phyloP scores from a whole-genome alignment of 2,797 vertebrate species.

The Galaxias olidus region DNA sequence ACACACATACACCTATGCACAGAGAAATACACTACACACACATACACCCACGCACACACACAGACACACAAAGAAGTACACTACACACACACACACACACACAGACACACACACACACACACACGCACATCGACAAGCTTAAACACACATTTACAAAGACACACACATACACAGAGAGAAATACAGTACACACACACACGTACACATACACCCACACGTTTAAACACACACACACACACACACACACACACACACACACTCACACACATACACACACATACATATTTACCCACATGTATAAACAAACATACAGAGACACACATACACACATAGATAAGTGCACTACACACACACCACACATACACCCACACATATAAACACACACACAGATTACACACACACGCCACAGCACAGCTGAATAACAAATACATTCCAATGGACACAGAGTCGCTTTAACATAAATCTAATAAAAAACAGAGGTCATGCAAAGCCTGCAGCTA shows the following conservation, averaged over 20 bases:
- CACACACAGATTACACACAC: conserved; percentile 22
- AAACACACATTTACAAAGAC: conserved; percentile 3
- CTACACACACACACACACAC: too few species aligned
- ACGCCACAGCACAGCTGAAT: conserved; percentile 28
- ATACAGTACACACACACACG: conserved; percentile 10
- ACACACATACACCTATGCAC: conserved; percentile 17
- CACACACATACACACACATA: conserved; percentile 28
- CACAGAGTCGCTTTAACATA: conserved; percentile 44
- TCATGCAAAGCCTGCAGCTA: conserved; percentile 64
- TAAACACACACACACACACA: neutral
- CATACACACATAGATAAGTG: conserved; percentile 24
- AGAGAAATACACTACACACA: conserved; percentile 10
- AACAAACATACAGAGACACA: conserved; percentile 17
- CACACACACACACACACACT: neutral
- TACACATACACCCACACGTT: conserved; percentile 6
- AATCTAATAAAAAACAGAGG: conserved; percentile 72
- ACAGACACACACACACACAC: conserved; percentile 16
- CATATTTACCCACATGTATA: neutral
- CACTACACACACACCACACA: conserved; percentile 20
- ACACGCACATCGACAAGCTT: conserved; percentile 3
- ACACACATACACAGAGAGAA: conserved; percentile 10
- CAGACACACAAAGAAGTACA: neutral
- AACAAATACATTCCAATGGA: conserved; percentile 53
- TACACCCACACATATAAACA: conserved; percentile 16
- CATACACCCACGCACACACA: neutral